Base-by-base conservation (phyloP, 2,797 vertebrate genomes). In the Mico argentatus region DNA sequence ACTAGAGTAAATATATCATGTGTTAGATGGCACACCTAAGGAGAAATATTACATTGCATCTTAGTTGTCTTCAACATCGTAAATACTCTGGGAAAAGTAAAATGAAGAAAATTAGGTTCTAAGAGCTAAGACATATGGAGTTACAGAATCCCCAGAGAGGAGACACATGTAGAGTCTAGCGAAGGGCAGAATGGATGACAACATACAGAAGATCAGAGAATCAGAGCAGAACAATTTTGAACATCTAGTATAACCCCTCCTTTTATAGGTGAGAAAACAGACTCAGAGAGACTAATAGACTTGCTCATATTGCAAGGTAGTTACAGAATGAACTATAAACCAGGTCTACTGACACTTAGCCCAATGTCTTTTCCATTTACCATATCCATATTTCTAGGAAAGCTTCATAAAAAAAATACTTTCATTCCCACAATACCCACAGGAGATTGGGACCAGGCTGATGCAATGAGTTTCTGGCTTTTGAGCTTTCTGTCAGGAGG, bases 1-100 rank as follows among this genome's bases (percentile, higher is more conserved):
- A 75, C 77, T 88, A 44, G 36, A 96, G 92, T 89, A 91, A 94
- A 97, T 87, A 84, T 24, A 97, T 95, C 88, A 80, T 26, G 12
- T 55, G 55, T 70, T 88, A 93, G 97, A 93, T 2, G 24, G 76
- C 92, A 95, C 84, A 81, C 85, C 94, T 89, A 76, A 91, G 73
- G 44, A 97, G 90, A 95, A 97, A 97, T 75, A 85, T 17, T 44
- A 36, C 26, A 79, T 9, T 90, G 72, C 72, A 94, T n/a, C 57
- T 94, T 77, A 59, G 73, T 85, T 77, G 67, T 93, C 93, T 94
- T 87, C 8, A 3, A 90, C 61, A 61, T 15, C 76, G 17, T 67
- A 94, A 95, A 95, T 36, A 91, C 52, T 55, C 77, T 57, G 82
- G 61, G 64, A 96, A 94, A 87, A 61, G 36, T 80, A 41, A 94